Evolutionary conservation across 2,113 vertebrate species (phyloP).

Genomic region (Spheniscus mendiculus): DNA sequence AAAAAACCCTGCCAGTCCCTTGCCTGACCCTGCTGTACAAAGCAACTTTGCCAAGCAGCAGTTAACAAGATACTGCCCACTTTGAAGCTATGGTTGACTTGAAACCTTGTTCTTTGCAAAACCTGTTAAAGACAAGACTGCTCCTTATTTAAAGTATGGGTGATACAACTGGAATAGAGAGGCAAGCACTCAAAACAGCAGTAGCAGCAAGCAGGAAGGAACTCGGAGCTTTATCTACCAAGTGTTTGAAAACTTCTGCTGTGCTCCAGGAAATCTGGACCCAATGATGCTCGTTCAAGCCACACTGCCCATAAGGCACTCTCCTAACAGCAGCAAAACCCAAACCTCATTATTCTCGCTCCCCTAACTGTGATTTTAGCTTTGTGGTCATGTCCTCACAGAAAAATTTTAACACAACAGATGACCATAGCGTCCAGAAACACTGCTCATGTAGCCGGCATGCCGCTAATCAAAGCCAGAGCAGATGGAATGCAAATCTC

Average conservation of each 20-base stretch:
- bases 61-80: background rate
- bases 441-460: slow-evolving; percentile 38
- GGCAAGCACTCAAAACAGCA: background rate
- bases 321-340: background rate
- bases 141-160: background rate
- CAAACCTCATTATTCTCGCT: fast-evolving
- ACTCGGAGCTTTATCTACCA: background rate
- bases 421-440: slow-evolving; percentile 3
- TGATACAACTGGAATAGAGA: background rate
- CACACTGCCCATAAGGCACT: fast-evolving
- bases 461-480: slow-evolving; percentile 37
- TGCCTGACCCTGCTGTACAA: background rate
- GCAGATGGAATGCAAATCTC: slow-evolving; percentile 57
- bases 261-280: background rate
- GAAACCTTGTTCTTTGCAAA: background rate
- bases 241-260: background rate
- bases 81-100: background rate
- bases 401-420: background rate
- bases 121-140: background rate
- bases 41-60: background rate
- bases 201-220: background rate
- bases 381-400: background rate
- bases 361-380: background rate
- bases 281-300: fast-evolving
- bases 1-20: background rate